phyloP scores from a whole-genome alignment of 2,113 vertebrate genomes.

The Sceloporus undulatus region DNA sequence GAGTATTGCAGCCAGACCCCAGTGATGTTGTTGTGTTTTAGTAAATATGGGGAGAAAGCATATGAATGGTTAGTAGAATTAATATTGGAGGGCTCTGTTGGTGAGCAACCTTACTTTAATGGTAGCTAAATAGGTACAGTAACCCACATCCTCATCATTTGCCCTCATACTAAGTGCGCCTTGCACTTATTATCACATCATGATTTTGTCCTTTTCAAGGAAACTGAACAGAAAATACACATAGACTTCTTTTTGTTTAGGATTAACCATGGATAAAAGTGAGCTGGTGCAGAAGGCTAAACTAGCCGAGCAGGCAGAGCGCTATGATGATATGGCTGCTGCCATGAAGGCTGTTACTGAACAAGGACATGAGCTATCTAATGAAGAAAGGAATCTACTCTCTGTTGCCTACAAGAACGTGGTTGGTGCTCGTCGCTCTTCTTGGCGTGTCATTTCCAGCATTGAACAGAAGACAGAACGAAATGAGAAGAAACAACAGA shows the following conservation, averaged over 20 bases:
- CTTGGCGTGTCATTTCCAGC: conserved; percentile 98
- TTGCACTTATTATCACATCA: not conserved
- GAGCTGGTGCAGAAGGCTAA: conserved; percentile 99
- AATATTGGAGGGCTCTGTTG: not conserved
- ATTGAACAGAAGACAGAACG: conserved; percentile 96
- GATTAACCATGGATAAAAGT: conserved; percentile 93
- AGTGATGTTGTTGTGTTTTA: not conserved
- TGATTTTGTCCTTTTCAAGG: not conserved
- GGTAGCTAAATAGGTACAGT: not conserved
- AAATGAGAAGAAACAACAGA: conserved; percentile 97
- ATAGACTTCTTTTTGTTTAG: conserved; percentile 63
- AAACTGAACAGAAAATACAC: not conserved
- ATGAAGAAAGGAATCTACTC: conserved; percentile 97
- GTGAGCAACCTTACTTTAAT: not conserved
- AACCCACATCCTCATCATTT: not conserved
- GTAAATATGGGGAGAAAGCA: not conserved
- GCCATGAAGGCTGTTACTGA: conserved; percentile 98
- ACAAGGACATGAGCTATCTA: conserved; percentile 93
- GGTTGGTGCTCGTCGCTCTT: conserved; percentile 95
- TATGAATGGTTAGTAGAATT: too few species aligned
- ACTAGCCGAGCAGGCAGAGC: conserved; percentile 96
- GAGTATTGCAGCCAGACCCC: too few species aligned
- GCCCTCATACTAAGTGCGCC: not conserved
- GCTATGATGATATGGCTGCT: conserved; percentile 98
- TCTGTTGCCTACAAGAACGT: conserved; percentile 99